phyloP scores from a whole-genome alignment of 2,888 invertebrate species.

The Synanthedon myopaeformis region DNA sequence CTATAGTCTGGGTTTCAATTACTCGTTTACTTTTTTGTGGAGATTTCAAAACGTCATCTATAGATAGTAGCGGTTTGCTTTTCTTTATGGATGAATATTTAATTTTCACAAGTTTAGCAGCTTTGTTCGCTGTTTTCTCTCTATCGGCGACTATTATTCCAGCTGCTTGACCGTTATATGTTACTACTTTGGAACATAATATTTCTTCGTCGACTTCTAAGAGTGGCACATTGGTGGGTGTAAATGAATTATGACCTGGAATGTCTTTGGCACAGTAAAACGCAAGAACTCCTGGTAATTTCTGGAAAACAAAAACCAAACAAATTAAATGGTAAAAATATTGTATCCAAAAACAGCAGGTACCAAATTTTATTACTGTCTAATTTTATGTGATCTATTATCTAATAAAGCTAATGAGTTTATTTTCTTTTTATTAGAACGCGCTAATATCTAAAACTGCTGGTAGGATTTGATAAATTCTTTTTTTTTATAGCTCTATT shows the following conservation, averaged over 20 bases:
- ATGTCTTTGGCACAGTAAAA: constrained; percentile 75
- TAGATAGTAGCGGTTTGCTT: constrained; percentile 31
- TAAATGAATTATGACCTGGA: constrained; percentile 73
- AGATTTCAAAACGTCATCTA: constrained; percentile 43
- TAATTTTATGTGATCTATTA: too few relatives aligned
- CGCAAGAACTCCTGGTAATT: constrained; percentile 71
- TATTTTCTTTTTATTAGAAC: too few relatives aligned
- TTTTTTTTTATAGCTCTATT: too few relatives aligned
- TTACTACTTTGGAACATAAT: constrained; percentile 46
- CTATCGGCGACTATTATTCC: constrained; percentile 74
- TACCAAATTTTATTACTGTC: too few relatives aligned
- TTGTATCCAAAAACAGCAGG: too few relatives aligned
- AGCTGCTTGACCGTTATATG: constrained; percentile 73
- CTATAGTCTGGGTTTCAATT: constrained; percentile 22
- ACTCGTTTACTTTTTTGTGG: constrained; percentile 34
- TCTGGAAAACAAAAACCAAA: constrained; percentile 36
- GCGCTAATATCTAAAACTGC: too few relatives aligned
- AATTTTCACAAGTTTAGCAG: constrained; percentile 66
- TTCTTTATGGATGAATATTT: constrained; percentile 42
- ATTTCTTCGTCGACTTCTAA: constrained; percentile 39
- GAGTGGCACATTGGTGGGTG: constrained; percentile 27
- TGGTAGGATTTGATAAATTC: too few relatives aligned
- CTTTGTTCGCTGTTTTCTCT: constrained; percentile 65
- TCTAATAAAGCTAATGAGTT: too few relatives aligned
- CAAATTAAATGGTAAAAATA: too few relatives aligned